Conservation (phyloP, 2,797 vertebrate species). For the Coilia nasus region DNA sequence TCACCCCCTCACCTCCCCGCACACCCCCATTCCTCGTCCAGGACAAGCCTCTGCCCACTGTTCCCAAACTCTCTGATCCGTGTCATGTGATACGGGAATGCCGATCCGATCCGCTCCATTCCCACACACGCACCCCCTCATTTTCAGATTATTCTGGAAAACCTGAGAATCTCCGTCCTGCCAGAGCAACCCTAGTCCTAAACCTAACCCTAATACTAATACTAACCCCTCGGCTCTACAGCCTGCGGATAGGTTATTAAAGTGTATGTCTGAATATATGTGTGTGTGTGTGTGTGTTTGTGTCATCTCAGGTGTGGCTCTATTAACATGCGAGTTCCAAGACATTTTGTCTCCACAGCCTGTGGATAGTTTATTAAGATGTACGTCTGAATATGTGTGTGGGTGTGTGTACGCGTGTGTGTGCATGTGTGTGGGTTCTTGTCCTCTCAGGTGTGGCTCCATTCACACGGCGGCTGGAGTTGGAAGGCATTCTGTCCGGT, state of each 20-base stretch:
- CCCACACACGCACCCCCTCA: conserved; percentile 30
- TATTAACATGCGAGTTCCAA: not conserved
- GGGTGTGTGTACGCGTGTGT: not conserved
- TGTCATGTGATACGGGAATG: not conserved
- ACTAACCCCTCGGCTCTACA: no score
- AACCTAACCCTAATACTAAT: not conserved
- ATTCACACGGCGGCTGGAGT: not conserved
- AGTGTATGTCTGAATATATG: no score
- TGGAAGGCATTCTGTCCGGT: not conserved
- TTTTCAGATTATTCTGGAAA: conserved; percentile 47
- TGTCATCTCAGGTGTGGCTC: not conserved
- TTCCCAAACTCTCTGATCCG: not conserved
- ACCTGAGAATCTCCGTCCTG: conserved; percentile 1
- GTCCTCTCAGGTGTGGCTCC: not conserved
- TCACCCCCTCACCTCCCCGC: not conserved
- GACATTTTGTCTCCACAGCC: not conserved
- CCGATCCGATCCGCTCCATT: conserved; percentile 9
- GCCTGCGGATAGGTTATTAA: no score
- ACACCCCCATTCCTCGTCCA: not conserved
- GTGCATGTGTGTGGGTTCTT: not conserved
- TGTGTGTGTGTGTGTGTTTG: not conserved
- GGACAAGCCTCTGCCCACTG: not conserved
- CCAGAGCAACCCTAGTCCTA: not conserved
- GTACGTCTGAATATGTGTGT: not conserved
- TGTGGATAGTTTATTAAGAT: no score